Percentiles rank a stretch among this genome's conserved stretches.
phyloP scores from a whole-genome alignment of 2,113 vertebrate genomes.

The Eolophus roseicapilla region DNA sequence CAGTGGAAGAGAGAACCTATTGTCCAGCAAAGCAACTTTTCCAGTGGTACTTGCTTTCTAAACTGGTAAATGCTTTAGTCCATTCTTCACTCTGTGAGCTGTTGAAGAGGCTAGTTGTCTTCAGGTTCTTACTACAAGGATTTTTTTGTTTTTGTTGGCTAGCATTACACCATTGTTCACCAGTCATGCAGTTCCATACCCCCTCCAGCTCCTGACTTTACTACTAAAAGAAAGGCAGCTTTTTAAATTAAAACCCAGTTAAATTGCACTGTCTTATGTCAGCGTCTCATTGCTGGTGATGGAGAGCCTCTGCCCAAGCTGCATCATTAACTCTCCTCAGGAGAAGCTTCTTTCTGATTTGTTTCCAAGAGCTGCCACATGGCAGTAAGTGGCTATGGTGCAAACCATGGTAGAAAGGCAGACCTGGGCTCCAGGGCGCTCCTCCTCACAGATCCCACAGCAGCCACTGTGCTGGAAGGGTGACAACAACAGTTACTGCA shows the following conservation, averaged over 20 bases:
- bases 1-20: not conserved
- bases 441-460: not conserved
- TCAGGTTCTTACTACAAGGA: not conserved
- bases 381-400: not conserved
- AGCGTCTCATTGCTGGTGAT: not conserved
- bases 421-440: not conserved
- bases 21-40: not conserved
- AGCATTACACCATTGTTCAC: not conserved
- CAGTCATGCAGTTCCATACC: not conserved
- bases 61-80: not conserved
- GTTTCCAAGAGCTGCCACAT: not conserved
- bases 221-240: not conserved
- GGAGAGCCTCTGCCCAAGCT: not conserved
- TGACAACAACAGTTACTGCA: not conserved
- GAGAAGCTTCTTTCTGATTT: not conserved
- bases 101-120: not conserved
- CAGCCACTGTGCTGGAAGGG: not conserved
- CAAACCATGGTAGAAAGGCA: not conserved
- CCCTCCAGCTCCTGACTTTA: not conserved
- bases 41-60: not conserved
- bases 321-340: not conserved
- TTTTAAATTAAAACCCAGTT: not conserved
- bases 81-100: fast-evolving
- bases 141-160: not conserved
- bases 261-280: not conserved